Base-by-base conservation (phyloP, 2,797 vertebrate species). In the Kryptopterus vitreolus region DNA sequence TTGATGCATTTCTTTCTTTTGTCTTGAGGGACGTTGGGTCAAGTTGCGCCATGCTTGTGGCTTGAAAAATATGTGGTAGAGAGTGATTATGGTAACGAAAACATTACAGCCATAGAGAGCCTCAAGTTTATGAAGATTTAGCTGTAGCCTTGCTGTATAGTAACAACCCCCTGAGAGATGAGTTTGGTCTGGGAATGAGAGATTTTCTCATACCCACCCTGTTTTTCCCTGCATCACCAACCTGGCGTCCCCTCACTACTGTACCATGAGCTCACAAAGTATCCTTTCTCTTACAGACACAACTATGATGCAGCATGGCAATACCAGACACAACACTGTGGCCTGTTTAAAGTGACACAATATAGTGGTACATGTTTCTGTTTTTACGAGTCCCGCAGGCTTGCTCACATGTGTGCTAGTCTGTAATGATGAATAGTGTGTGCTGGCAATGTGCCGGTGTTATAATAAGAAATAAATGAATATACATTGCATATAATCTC, bases 191-290 rank as follows among this genome's bases (percentile, higher is more conserved):
- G 15, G 79, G 85, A 77, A 62, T 69, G 76, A 77, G 78, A 71
- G 85, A 81, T 43, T 82, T 90, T 92, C 89, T 90, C 88, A 89
- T 85, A 91, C 88, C 88, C 86, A 85, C 85, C 81, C 77, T 82
- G 82, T 86, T 91, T 90, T 91, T 88, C 88, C 88, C 88, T 91
- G 87, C 90, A 88, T 92, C 90, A 92, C 87, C 63, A 3, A 77
- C 86, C 80, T 91, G 90, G 89, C 88, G 88, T 83, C 35, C n/a
- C 75, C 59, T 38, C 84, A 86, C 69, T 77, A 82, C 38, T 83
- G 80, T 84, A 80, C 87, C 81, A 85, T 89, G 88, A 91, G 90
- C 87, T 88, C 85, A 90, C 85, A 84, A 82, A 83, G 43, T 87
- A 87, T 85, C 88, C 83, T 63, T 79, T 62, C 53, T 29, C 33